These are phyloP conservation scores for Masticophis lateralis DNA, from an alignment of 2,797 vertebrate genomes.

Conservation along the genomic window DNA sequence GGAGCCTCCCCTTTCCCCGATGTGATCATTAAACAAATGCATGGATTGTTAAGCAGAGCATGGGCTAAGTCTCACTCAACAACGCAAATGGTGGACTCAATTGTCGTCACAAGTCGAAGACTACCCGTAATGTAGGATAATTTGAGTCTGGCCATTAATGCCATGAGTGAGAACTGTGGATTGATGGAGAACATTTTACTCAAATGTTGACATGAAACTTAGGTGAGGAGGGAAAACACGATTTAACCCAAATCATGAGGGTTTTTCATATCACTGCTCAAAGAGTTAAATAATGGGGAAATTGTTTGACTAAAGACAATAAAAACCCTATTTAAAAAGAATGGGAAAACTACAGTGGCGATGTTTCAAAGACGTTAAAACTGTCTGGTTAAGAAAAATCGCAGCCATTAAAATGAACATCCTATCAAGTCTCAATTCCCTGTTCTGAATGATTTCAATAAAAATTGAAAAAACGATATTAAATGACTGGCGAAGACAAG, in stretches of 20 bases:
- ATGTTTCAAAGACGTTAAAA: neutral
- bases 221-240: neutral
- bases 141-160: neutral
- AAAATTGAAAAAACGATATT: neutral
- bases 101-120: neutral
- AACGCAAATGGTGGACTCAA: neutral
- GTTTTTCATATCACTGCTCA: neutral
- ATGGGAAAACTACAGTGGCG: neutral
- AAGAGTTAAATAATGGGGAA: neutral
- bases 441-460: neutral
- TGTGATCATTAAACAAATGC: neutral
- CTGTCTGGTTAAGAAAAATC: neutral
- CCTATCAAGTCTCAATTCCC: neutral
- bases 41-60: neutral
- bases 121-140: neutral
- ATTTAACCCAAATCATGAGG: neutral
- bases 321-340: neutral
- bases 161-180: neutral
- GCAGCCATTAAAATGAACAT: neutral
- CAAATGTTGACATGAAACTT: neutral
- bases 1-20: neutral
- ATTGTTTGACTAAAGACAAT: neutral
- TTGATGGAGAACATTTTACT: neutral
- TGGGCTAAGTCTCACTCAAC: no score
- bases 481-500: neutral